Base-by-base conservation (phyloP, 1,140 invertebrate genomes). In the Cyclargus thomasi region DNA sequence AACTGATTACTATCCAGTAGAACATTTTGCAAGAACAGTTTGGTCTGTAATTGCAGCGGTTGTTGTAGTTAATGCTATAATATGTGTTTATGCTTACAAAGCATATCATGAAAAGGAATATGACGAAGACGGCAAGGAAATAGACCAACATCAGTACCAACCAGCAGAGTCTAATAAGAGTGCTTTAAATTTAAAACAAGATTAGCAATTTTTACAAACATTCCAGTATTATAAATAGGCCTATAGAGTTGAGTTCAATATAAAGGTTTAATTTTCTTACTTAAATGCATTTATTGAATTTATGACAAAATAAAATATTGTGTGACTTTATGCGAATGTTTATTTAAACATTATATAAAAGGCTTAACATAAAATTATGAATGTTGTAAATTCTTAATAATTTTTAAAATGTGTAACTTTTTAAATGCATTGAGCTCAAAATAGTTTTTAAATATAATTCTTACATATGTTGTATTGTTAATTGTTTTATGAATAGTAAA, bases 1-100 rank as follows among this genome's bases (percentile, higher is more conserved):
- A 22, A 87, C 91, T 72, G 92, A 93, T 63, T 92, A 93, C 74
- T 94, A 88, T 70, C 88, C 94, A 7, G 78, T 94, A 59, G 91
- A 92, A 65, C 90, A 83, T 68, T 95, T 93, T 80, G 73, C 91
- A 5, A 92, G 92, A 67, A 96, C 93, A 75, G 94, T 94, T 67
- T 94, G 94, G 88, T 94, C 95, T 59, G 96, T 97, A 14, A 77
- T 94, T 63, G 91, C 94, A 20, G 92, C 96, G 59, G 96, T 97
- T 29, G 75, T 96, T 64, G 93, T 93, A 29, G 95, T 97, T 0
- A 95, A 97, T 86, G 74, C 94, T 2, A 96, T 97, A 70, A 95
- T 97, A 68, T 92, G 91, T 74, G 80, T 92, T 36, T 97, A 97
- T 91, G 94, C 93, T n/a, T 95, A 95, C 80, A 93, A 94, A 80